Evolutionary conservation across 2,888 invertebrate species (phyloP).

Genomic region (Macaria liturata): DNA sequence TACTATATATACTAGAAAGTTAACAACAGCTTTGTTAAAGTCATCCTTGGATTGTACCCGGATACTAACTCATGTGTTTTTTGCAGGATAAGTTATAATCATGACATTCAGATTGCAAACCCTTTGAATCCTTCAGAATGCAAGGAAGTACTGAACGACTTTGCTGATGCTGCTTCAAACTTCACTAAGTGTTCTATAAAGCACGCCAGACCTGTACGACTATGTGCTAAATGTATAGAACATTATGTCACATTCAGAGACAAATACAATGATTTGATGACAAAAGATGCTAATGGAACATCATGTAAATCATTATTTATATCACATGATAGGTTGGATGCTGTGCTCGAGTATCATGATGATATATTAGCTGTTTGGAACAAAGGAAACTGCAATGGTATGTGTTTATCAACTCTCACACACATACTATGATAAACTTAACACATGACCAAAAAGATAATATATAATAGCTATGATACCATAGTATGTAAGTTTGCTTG

Average conservation of each 20-base stretch:
- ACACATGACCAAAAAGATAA: too few species aligned
- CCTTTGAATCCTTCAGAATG: conserved; percentile 49
- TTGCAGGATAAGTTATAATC: conserved; percentile 6
- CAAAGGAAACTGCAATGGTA: conserved; percentile 86
- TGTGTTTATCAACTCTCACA: conserved; percentile 11
- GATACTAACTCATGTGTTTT: not conserved
- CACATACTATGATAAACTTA: too few species aligned
- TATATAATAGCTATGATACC: too few species aligned
- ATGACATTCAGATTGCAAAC: conserved; percentile 1
- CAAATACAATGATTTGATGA: conserved; percentile 78
- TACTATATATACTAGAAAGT: not conserved
- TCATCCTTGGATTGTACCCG: too few species aligned
- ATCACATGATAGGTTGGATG: conserved; percentile 85
- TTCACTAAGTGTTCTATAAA: conserved; percentile 84
- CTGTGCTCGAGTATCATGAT: conserved; percentile 81
- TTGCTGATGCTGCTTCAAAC: conserved; percentile 81
- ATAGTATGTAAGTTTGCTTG: too few species aligned
- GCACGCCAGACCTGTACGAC: conserved; percentile 83
- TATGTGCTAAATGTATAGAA: conserved; percentile 84
- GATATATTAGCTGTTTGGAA: conserved; percentile 83
- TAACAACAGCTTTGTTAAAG: too few species aligned
- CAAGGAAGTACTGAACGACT: conserved; percentile 57
- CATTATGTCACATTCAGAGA: conserved; percentile 76
- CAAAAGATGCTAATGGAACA: conserved; percentile 71
- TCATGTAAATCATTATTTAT: conserved; percentile 83